Base-by-base conservation (phyloP, 2,888 invertebrate genomes). In the Melitaea athalia region DNA sequence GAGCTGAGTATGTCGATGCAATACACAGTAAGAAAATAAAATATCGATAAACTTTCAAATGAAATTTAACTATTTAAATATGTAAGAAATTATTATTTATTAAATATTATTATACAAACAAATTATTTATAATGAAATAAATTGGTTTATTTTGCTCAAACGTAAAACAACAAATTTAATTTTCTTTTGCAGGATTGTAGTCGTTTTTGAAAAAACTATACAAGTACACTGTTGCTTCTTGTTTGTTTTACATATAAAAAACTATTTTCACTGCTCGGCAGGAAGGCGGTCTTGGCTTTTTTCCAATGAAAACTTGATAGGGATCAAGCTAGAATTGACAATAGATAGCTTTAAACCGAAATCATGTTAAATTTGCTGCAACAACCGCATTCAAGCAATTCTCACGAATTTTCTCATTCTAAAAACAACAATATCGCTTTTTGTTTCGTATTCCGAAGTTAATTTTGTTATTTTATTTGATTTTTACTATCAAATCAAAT, bases 301-400 rank as follows among this genome's bases (percentile, higher is more conserved):
- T 53, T 70, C 72, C 73, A 75, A 71, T 70, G 68, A 71, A 68
- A 71, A 67, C 74, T 59, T 53, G 71, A 75, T 74, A 70, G 72
- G 69, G 72, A 74, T 75, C 70, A 70, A 75, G 69, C 74, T 73
- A 65, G 70, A 74, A 74, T 73, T 72, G 73, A 74, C 74, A 73
- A 72, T 72, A 68, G 72, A 72, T 68, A 63, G 67, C 70, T 72
- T 69, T 60, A 42, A 55, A 63, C 49, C 59, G 66, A 65, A 69
- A 68, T 63, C 52, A 59, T 71, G 47, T 68, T 63, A 68, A 63
- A 68, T 68, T 65, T 70, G 53, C 66, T 60, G 62, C 59, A 60
- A 60, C 52, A 33, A 53, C 60, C 67, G 63, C 67, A 63, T 67
- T 42, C 62, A 14, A 45, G 43, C 60, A 59, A 63, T 60, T 65